A percentile compares a stretch with the other conserved stretches of the same genome.
Evolutionary conservation across 2,888 invertebrate genomes (phyloP).

Genomic region (Drosophila ezoana): DNA sequence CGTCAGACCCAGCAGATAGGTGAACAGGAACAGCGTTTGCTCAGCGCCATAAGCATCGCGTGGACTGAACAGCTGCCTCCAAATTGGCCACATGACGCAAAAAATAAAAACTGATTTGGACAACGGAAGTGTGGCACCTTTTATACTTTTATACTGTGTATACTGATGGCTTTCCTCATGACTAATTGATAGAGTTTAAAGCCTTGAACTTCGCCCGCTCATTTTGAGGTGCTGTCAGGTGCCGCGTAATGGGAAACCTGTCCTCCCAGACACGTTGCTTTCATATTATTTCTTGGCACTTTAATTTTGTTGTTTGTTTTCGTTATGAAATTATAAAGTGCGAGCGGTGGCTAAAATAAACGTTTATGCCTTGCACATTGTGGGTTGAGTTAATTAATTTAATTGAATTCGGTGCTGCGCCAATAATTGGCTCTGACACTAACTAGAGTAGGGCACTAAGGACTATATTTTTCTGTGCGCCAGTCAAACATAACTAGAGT

Average conservation of each 20-base stretch:
- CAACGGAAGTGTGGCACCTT: conserved; percentile 25
- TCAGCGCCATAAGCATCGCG: conserved; percentile 82
- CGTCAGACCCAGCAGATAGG: conserved; percentile 82
- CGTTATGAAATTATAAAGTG: conserved; percentile 54
- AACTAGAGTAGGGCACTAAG: not conserved
- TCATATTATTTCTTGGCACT: conserved; percentile 54
- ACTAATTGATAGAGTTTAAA: conserved; percentile 36
- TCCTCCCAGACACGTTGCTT: conserved; percentile 21
- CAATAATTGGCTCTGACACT: conserved; percentile 18
- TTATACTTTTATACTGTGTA: conserved; percentile 43
- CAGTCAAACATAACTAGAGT: conserved; percentile 1
- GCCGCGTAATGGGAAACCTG: conserved; percentile 30
- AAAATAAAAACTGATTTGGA: conserved; percentile 28
- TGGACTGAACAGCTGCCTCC: conserved; percentile 73
- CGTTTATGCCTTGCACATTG: conserved; percentile 19
- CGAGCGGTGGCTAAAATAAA: not conserved
- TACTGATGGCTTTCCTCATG: conserved; percentile 5
- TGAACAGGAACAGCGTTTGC: conserved; percentile 76
- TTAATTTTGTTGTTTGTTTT: conserved; percentile 28
- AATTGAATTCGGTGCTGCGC: conserved; percentile 52
- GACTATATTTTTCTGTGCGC: not conserved
- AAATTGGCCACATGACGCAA: conserved; percentile 51
- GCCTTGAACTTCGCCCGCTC: conserved; percentile 41
- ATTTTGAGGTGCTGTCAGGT: conserved; percentile 25
- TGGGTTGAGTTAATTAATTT: conserved; percentile 55